A percentile compares a stretch with the other conserved stretches of the same genome.
Conservation (phyloP, 2,797 vertebrate genomes). For the Brachymystax lenok region DNA sequence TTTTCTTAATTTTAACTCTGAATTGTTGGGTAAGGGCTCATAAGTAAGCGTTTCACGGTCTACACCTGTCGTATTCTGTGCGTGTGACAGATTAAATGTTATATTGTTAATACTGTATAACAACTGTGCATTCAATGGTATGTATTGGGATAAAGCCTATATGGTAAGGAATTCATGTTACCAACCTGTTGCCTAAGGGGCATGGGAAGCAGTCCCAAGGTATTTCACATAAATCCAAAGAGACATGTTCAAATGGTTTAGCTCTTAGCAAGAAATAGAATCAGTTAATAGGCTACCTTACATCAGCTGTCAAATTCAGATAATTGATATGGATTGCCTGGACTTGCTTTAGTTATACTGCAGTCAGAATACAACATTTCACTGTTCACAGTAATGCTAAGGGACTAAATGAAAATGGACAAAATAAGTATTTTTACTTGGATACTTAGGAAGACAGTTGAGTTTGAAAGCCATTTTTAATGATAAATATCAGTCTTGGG, state of each 20-base stretch:
- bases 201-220: conserved; percentile 5
- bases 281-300: conserved; percentile 13
- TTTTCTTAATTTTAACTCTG: too few species aligned
- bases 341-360: conserved; percentile 4
- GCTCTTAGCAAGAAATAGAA: conserved; percentile 1
- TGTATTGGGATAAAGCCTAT: neutral
- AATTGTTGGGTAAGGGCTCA: too few species aligned
- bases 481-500: conserved; percentile 23
- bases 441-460: neutral
- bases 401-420: neutral
- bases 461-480: conserved; percentile 32
- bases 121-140: neutral
- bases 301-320: conserved; percentile 13
- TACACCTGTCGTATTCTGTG: too few species aligned
- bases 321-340: conserved; percentile 14
- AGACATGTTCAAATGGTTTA: conserved; percentile 12
- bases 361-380: neutral
- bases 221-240: conserved; percentile 4
- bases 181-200: conserved; percentile 6
- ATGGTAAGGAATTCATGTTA: conserved; percentile 1
- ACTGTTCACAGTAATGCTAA: neutral
- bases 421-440: neutral
- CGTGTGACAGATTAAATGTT: too few species aligned
- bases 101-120: neutral
- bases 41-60: too few species aligned